Evolutionary conservation across 2,888 invertebrate species (phyloP).

Genomic region (Troides aeacus): DNA sequence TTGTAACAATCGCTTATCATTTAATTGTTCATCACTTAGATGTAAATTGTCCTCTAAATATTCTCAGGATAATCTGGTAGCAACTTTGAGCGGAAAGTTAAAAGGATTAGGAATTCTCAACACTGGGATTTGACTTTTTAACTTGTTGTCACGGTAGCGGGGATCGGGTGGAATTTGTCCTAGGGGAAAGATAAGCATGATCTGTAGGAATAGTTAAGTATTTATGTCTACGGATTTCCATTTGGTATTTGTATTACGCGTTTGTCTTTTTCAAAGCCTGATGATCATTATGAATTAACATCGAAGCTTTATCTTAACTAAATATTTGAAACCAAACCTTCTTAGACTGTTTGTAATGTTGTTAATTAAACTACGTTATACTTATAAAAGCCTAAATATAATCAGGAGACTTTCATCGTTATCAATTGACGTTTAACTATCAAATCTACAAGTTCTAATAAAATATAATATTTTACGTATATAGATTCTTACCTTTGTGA

Average conservation of each 20-base stretch:
- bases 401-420: no score
- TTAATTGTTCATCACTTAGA: not conserved
- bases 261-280: no score
- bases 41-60: not conserved
- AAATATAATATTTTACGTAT: no score
- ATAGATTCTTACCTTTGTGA: no score
- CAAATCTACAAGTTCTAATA: no score
- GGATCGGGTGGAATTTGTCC: slow-evolving; percentile 19
- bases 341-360: not conserved
- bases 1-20: not conserved
- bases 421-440: no score
- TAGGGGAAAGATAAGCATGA: slow-evolving; percentile 22
- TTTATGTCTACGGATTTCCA: not conserved
- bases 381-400: no score
- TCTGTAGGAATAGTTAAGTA: slow-evolving; percentile 21
- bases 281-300: not conserved
- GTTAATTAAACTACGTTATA: not conserved
- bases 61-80: not conserved
- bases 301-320: no score
- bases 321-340: not conserved
- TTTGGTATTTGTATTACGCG: not conserved
- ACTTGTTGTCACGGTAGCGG: slow-evolving; percentile 15
- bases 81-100: slow-evolving; percentile 10
- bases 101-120: slow-evolving; percentile 22
- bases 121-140: slow-evolving; percentile 24